Evolutionary conservation across 2,113 vertebrate species (phyloP).

Genomic region (Rana temporaria): DNA sequence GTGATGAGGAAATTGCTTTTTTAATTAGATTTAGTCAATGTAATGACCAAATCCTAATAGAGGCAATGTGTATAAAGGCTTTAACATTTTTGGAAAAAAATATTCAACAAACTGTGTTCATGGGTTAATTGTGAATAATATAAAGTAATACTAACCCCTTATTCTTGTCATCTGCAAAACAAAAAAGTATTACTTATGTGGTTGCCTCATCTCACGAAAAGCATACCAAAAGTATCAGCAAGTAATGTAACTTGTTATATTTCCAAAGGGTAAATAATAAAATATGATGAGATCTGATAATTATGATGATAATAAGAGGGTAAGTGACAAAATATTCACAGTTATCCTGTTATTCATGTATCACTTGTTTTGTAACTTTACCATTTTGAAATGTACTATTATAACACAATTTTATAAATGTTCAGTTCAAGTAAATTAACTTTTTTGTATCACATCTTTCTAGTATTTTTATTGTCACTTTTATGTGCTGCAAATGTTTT

Average conservation of each 20-base stretch:
- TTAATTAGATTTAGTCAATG: constrained; percentile 77
- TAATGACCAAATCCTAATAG: constrained; percentile 67
- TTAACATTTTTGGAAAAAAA: constrained; percentile 63
- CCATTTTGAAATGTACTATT: no score
- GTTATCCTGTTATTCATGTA: no score
- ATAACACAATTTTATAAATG: no score
- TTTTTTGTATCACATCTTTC: no score
- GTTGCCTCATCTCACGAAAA: background rate
- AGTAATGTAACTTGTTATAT: constrained; percentile 1
- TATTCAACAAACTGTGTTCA: background rate
- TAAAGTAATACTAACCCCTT: constrained; percentile 1
- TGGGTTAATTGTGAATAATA: constrained; percentile 4
- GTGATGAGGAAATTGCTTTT: constrained; percentile 80
- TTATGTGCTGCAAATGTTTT: no score
- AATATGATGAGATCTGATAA: background rate
- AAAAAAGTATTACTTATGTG: constrained; percentile 8
- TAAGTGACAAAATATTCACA: no score
- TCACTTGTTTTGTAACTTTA: no score
- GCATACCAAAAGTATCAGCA: background rate
- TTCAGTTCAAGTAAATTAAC: no score
- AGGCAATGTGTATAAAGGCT: constrained; percentile 63
- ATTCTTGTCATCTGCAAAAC: constrained; percentile 25
- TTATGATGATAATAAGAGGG: no score
- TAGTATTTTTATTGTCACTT: no score
- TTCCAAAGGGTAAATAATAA: background rate